Evolutionary conservation across 2,888 invertebrate genomes (phyloP), one percentile per base, ranked within the genome.

Genomic region (Halictus ligatus): DNA sequence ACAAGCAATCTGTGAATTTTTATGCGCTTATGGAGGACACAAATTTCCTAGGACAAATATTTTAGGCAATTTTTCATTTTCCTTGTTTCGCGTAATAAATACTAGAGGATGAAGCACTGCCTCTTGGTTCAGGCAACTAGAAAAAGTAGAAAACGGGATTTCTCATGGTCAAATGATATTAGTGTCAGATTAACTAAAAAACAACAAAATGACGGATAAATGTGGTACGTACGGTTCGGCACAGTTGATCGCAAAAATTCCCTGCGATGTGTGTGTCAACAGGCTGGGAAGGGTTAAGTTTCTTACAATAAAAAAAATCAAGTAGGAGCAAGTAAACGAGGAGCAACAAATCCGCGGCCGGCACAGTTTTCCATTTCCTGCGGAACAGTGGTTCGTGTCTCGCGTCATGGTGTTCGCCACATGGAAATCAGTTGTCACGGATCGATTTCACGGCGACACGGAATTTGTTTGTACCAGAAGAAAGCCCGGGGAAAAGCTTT

Each of bases 391-490:
- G 79, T 15, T 71, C 75, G 79, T 78, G 78, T 77, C 75, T 75
- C 75, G 71, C 84, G 58, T 75, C 75, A 50, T 29, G n/a, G 54
- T 72, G 67, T 69, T 69, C 83, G 18, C 76, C 75, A 75, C 46
- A 76, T 85, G 78, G 81, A 90, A 80, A 89, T 78, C 83, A 81
- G 86, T 87, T 82, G 84, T 89, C 86, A 75, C 83, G 50, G 81
- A 89, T 88, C 89, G 90, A 90, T 90, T 87, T 72, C 78, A 78
- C 75, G 69, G 83, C 73, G 84, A 90, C 89, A 86, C 79, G 75
- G 84, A 90, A 90, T 90, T 90, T 89, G 89, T 90, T 90, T 90
- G 89, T 89, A 87, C 73, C 89, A 40, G 73, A 75, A 81, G 81
- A 83, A 88, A 86, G 75, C 76, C 48, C 35, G 40, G 25, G 72